Base-by-base conservation (phyloP, 2,888 invertebrate species). In the Tetropium fuscum region DNA sequence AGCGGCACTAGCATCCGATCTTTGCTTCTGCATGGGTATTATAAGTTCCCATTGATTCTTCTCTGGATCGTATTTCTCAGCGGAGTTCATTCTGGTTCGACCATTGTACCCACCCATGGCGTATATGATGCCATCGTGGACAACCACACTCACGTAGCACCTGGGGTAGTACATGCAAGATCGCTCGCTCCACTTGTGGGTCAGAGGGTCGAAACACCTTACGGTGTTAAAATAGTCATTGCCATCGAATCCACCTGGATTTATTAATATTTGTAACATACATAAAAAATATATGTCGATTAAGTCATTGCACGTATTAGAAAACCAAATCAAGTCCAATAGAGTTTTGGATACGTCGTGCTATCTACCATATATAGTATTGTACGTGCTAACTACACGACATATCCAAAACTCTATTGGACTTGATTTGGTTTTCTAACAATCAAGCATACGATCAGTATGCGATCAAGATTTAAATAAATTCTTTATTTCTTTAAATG, bases 31-130 rank as follows among this genome's bases (percentile, higher is more conserved):
- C 94, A 94, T 93, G 0, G 90, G 84, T 1, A 89, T 85, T 34
- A 92, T 87, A 77, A 88, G 83, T 78, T 91, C 89, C 94, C 94
- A 94, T 71, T 90, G 90, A 78, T 94, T 90, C 61, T 84, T 86
- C 63, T 86, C 85, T 0, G 91, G 90, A 74, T 92, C 89, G 80
- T 93, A 94, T 10, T 91, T 85, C 79, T 94, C 94, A 2, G 90
- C 93, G 0, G 91, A 88, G 25, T 87, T 87, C 86, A 94, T 87
- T 67, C 94, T 88, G 5, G 87, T 87, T 34, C 88, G 84, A 7
- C 93, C 92, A 78, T 93, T 92, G 81, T 91, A 93, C 0, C 94
- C 94, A 0, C 94, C 94, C 71, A 94, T 85, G 0, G 93, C 94
- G 80, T 93, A 94, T 59, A 94, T 90, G 70, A 88, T 83, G 44